phyloP scores from a whole-genome alignment of 53 echinoderm and acorn worm species.

The Holothuria leucospilota region DNA sequence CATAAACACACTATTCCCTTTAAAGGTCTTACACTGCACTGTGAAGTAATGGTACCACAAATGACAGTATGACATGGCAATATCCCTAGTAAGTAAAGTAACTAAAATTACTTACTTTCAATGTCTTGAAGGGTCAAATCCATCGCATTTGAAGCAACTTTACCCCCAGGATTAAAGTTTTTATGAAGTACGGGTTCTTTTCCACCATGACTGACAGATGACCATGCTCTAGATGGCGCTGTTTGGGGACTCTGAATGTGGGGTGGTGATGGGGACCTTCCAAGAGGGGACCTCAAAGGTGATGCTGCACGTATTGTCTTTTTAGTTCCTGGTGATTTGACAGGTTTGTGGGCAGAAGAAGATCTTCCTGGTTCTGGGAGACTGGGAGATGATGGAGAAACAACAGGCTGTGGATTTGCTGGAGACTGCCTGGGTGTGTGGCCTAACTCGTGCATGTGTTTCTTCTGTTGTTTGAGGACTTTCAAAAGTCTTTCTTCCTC shows the following conservation, averaged over 20 bases:
- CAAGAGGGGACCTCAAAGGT: slow-evolving; percentile 30
- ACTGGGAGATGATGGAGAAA: slow-evolving; percentile 25
- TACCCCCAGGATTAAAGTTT: slow-evolving; percentile 66
- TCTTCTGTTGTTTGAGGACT: slow-evolving; percentile 83
- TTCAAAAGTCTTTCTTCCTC: slow-evolving; percentile 86
- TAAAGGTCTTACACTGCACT: no score
- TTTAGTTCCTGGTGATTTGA: slow-evolving; percentile 9
- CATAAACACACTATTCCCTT: no score
- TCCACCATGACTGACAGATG: slow-evolving; percentile 3
- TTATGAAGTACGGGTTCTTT: slow-evolving; percentile 63
- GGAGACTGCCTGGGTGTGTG: slow-evolving; percentile 57
- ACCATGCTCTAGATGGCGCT: slow-evolving; percentile 58
- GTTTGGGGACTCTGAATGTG: slow-evolving; percentile 30
- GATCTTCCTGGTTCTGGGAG: slow-evolving; percentile 28
- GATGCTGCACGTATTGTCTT: slow-evolving; percentile 8
- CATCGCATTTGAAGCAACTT: slow-evolving; percentile 35
- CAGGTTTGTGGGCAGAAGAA: slow-evolving; percentile 9
- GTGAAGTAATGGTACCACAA: no score
- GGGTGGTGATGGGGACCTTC: slow-evolving; percentile 22
- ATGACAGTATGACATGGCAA: no score
- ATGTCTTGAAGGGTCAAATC: slow-evolving; percentile 92
- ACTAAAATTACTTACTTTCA: slow-evolving; percentile 67
- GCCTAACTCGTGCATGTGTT: slow-evolving; percentile 67
- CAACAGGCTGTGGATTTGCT: slow-evolving; percentile 49
- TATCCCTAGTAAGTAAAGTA: no score